These are phyloP conservation scores for Nyctibius grandis DNA, from an alignment of 2,797 vertebrate species.

Conservation along the genomic window DNA sequence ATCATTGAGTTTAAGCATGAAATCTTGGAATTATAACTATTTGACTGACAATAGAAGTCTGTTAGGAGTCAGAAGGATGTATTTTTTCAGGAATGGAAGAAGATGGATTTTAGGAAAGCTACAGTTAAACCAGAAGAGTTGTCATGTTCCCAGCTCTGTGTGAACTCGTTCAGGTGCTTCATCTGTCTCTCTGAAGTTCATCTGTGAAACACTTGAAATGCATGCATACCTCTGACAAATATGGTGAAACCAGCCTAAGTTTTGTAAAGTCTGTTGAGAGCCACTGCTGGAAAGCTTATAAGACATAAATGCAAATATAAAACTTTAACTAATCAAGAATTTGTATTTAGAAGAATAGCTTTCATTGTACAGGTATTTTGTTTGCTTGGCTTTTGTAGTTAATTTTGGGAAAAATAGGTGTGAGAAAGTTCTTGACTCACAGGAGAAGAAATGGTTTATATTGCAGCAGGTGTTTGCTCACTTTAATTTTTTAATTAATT, in stretches of 20 bases:
- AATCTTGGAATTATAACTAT: background rate
- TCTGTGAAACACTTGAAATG: background rate
- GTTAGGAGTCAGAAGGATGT: background rate
- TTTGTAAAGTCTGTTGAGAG: background rate
- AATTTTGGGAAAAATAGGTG: background rate
- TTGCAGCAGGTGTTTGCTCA: background rate
- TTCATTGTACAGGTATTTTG: background rate
- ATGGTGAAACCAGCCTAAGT: background rate
- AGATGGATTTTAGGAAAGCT: background rate
- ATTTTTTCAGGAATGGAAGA: background rate
- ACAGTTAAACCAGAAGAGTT: background rate
- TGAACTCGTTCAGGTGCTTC: background rate
- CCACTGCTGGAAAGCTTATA: background rate
- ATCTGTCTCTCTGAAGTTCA: background rate
- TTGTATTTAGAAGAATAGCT: background rate
- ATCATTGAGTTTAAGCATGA: background rate
- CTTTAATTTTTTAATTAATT: slow-evolving; percentile 20
- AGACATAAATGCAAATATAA: background rate
- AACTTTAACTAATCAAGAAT: background rate
- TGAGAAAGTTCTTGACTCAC: slow-evolving; percentile 39
- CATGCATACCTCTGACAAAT: background rate
- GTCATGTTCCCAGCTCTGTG: background rate
- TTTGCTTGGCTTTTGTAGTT: background rate
- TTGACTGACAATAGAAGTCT: background rate
- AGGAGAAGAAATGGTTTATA: background rate